Evolutionary conservation across 1,140 invertebrate genomes (phyloP).

Genomic region (Calephelis nemesis): DNA sequence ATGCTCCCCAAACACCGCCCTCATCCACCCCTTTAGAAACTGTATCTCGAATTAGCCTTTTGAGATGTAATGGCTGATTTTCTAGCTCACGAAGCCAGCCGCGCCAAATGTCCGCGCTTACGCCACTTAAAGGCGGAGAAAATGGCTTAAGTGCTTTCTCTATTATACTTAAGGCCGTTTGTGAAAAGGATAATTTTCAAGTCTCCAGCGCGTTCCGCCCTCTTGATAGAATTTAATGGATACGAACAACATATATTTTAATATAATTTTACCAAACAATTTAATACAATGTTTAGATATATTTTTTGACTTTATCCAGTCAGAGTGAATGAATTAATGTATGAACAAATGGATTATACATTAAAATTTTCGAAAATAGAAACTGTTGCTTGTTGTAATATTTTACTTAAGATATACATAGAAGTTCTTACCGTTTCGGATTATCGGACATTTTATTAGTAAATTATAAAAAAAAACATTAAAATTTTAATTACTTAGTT

Average conservation of each 20-base stretch:
- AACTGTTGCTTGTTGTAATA: too few relatives aligned
- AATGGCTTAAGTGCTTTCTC: slow-evolving; percentile 79
- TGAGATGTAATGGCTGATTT: slow-evolving; percentile 74
- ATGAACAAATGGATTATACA: too few relatives aligned
- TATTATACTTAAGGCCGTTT: slow-evolving; percentile 78
- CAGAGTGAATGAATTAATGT: too few relatives aligned
- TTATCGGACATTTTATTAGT: too few relatives aligned
- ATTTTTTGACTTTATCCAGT: too few relatives aligned
- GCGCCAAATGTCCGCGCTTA: slow-evolving; percentile 72
- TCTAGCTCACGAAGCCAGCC: slow-evolving; percentile 73
- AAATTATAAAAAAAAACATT: too few relatives aligned
- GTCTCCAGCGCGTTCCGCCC: slow-evolving; percentile 56
- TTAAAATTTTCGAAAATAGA: too few relatives aligned
- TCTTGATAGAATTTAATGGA: slow-evolving; percentile 43
- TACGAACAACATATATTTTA: slow-evolving; percentile 21
- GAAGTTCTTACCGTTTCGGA: too few relatives aligned
- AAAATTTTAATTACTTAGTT: too few relatives aligned
- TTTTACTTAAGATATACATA: too few relatives aligned
- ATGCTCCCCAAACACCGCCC: slow-evolving; percentile 47
- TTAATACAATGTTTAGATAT: too few relatives aligned
- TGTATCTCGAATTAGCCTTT: slow-evolving; percentile 51
- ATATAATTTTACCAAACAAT: neutral
- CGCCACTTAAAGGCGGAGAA: slow-evolving; percentile 78
- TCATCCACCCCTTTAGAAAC: slow-evolving; percentile 41
- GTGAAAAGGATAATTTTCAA: slow-evolving; percentile 79